Evolutionary conservation across 2,113 vertebrate genomes (phyloP), one percentile per base, ranked within the genome.

Genomic region (Thunnus thynnus): DNA sequence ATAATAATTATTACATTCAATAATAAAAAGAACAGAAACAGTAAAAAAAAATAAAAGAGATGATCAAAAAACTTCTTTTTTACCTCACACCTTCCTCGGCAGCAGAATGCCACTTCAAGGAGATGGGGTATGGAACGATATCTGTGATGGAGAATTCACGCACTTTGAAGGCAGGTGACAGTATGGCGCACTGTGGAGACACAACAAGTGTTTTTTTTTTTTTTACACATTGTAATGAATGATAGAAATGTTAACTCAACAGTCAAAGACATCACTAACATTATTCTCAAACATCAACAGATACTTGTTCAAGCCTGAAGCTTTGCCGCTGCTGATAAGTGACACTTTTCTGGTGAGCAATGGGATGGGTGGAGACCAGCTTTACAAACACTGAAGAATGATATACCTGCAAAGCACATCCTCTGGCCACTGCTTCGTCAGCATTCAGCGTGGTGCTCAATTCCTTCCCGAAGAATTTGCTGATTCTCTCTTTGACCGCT

Each of bases 81-180:
- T 95, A 99, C 98, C 97, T 97, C 56, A 96, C 60, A 50, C 96
- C 97, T 72, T 99, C 98, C 91, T 99, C 98, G 74, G 96, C 97
- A 85, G 97, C 97, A 3, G 97, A 99, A 92, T 96, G 98, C 98
- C 98, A 99, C 80, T 97, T 97, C 86, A 99, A 87, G 72, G 97
- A 99, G 92, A 99, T 96, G n/a, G 98, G 95, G 78, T 97, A 99
- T 0, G 96, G 93, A 70, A 97, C 95, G 48, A 96, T 84, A 55
- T 99, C 98, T 61, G 98, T 98, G 94, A 98, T 99, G 67, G 96
- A 98, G 88, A 99, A 99, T 56, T 99, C 98, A 61, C 98, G 95
- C 72, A 99, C 98, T 97, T 99, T 99, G 95, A 99, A 99, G 62
- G 98, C 97, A 54, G 98, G 98, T 2, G 98, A 99, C 78, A 99